Evolutionary conservation across 2,888 invertebrate genomes (phyloP), one percentile per base, ranked within the genome.

Genomic region (Chrysina gloriosa): DNA sequence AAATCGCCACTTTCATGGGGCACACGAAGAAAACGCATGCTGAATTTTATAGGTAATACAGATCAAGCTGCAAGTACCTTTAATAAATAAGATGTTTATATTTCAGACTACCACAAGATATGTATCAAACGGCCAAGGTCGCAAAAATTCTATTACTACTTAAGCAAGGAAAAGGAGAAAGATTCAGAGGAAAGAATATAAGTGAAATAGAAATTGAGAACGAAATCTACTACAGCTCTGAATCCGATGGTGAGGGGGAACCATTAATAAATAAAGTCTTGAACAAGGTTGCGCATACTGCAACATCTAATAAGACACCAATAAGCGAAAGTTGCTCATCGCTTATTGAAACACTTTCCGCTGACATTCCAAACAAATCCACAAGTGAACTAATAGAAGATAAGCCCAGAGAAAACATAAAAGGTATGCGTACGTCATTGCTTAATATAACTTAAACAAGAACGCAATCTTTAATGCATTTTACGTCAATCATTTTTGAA

Each of bases 141-240:
- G 39, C 39, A 14, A 56, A 34, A 23, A 14, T 56, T 19, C n/a
- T 39, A 23, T n/a, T 56, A n/a, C n/a, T 56, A 7, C 27, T 56
- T 14, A 36, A 34, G 34, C 9, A 56, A 23, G 56, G 39, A 34
- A 23, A 56, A 16, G 54, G 54, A 31, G 14, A 34, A 9, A 29
- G 5, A 25, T 34, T 23, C 31, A 29, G 16, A 48, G 48, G 48
- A 48, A 48, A 48, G n/a, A 48, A 23, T 2, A 7, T 34, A 19
- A 58, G 39, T 31, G 58, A 58, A 58, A 39, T 58, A 5, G 21
- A 58, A 61, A 23, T 39, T 3, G 42, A 61, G 7, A 61, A 23
- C 4, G 29, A 45, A 1, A 36, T 70, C 11, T 68, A 68, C 16
- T 68, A 54, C 27, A 68, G 68, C 42, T 68, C 68, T 2, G 68